Evolutionary conservation across 2,113 vertebrate species (phyloP).

Genomic region (Cettia cetti): DNA sequence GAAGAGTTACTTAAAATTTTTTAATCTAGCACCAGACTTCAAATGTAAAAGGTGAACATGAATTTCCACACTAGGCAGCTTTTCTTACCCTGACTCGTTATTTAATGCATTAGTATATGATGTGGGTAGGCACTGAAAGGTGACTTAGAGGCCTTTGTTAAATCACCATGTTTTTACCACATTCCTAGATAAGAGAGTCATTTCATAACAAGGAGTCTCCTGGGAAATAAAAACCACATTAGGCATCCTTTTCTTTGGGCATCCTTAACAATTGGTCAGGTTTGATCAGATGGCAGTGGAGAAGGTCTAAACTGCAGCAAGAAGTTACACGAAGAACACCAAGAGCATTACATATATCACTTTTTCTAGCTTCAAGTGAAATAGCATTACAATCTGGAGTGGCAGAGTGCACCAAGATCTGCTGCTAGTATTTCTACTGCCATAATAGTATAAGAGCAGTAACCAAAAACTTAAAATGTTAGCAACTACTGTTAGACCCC

Average conservation of each 20-base stretch:
- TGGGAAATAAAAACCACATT: not conserved
- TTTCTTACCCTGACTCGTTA: not conserved
- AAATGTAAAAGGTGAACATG: not conserved
- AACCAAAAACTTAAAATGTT: not conserved
- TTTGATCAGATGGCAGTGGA: not conserved
- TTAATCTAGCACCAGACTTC: not conserved
- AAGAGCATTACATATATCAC: accelerated
- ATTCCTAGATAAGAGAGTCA: not conserved
- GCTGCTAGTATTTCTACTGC: not conserved
- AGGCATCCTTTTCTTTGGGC: not conserved
- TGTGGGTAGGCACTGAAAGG: not conserved
- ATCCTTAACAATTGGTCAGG: not conserved
- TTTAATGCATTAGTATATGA: not conserved
- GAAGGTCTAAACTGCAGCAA: not conserved
- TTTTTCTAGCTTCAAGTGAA: not conserved
- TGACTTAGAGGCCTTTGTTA: not conserved
- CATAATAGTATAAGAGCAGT: too few species aligned
- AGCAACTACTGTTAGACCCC: not conserved
- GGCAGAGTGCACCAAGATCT: not conserved
- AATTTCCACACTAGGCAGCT: not conserved
- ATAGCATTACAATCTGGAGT: accelerated
- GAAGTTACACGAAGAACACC: not conserved
- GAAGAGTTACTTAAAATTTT: not conserved
- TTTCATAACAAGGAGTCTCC: not conserved
- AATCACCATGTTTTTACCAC: not conserved